Percentiles rank a stretch among this genome's conserved stretches.
Evolutionary conservation across 2,113 vertebrate species (phyloP).

Genomic region (Micromys minutus): DNA sequence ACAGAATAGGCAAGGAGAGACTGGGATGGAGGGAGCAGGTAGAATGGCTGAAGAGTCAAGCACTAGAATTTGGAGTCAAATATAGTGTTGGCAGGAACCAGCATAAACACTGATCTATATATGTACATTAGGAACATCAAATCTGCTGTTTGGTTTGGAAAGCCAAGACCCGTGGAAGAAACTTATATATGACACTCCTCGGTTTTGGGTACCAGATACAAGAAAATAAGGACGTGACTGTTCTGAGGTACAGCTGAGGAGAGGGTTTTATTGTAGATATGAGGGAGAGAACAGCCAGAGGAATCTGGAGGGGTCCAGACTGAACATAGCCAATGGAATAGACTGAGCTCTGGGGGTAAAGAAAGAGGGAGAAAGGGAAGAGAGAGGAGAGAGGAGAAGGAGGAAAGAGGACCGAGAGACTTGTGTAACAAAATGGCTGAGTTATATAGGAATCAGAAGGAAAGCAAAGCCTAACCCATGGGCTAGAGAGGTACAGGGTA

Average conservation of each 20-base stretch:
- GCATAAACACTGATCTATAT: too few relatives aligned
- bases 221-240: not conserved
- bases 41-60: not conserved
- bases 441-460: not conserved
- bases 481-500: too few relatives aligned
- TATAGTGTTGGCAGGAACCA: too few relatives aligned
- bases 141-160: too few relatives aligned
- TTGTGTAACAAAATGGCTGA: not conserved
- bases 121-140: too few relatives aligned
- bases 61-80: too few relatives aligned
- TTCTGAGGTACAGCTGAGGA: not conserved
- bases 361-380: too few relatives aligned
- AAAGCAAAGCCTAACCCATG: not conserved
- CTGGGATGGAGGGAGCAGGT: not conserved
- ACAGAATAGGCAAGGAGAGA: not conserved
- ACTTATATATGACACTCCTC: not conserved
- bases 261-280: not conserved
- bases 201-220: not conserved
- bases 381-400: too few relatives aligned
- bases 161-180: not conserved
- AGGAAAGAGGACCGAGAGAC: not conserved
- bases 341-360: not conserved
- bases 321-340: not conserved
- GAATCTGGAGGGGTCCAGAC: not conserved
- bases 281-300: not conserved